Evolutionary conservation across 2,888 invertebrate genomes (phyloP), one percentile per base, ranked within the genome.

Genomic region (Cheilosia scutellata): DNA sequence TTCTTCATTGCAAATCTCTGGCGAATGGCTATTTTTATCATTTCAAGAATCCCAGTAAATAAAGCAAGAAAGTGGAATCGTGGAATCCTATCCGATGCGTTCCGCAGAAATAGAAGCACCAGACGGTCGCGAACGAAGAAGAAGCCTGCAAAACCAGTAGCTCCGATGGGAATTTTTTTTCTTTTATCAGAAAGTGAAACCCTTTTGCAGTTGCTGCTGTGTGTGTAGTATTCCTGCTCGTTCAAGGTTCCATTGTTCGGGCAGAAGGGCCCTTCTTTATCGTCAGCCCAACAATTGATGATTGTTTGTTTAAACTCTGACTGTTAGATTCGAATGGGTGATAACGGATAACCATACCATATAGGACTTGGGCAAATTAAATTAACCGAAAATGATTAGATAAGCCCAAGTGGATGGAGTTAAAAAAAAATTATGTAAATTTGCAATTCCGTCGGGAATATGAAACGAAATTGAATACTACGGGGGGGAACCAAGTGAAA

Each of bases 111-210:
- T 83, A 83, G 72, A 76, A 71, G 57, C 66, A 9, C 40, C 37
- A 47, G 65, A 72, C 31, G 25, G 40, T 55, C 11, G 37, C 37
- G 37, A 9, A 37, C 37, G 37, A 4, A 37, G 11, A 37, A 49
- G 68, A 27, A 44, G 49, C 49, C 49, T 31, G 44, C 76, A 82
- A 86, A 86, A 86, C 80, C 86, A 77, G 86, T 86, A 86, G 86
- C 68, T 33, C 33, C 44, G 37, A 66, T 44, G 72, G 76, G 6
- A n/a, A 13, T 63, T 63, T 60, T 71, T 51, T 82, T 68, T 75
- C 51, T 49, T 72, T 74, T 75, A 82, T 82, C 82, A 70, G 82
- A 86, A 86, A 86, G 86, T 77, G 86, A 86, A 86, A 86, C 76
- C 84, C 75, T 82, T 82, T 80, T 65, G 0, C 44, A 29, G 62